Conservation (phyloP, 2,113 vertebrate species). For the Macroglossus sobrinus region DNA sequence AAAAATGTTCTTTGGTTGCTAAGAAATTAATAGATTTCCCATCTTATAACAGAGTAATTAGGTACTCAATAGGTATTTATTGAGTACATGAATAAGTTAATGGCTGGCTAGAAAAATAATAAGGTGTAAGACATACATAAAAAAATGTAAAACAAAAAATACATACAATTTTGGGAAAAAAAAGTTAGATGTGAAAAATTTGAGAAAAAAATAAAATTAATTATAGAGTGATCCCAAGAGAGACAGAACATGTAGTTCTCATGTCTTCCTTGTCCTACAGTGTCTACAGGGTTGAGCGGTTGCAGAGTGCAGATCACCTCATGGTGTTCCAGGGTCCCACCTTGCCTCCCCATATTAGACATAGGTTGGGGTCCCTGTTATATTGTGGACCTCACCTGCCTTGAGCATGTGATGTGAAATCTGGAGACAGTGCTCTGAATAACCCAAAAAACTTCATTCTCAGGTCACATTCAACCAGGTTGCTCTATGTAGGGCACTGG, state of each 20-base stretch:
- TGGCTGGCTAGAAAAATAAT: neutral
- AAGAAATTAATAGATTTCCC: neutral
- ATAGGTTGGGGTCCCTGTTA: neutral
- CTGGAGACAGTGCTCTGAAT: neutral
- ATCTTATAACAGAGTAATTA: neutral
- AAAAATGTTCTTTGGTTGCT: neutral
- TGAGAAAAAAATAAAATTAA: neutral
- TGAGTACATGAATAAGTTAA: neutral
- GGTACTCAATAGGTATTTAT: neutral
- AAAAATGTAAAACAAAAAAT: neutral
- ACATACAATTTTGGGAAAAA: neutral
- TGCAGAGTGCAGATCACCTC: neutral
- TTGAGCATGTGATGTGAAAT: neutral
- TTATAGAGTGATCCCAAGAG: neutral
- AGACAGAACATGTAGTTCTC: neutral
- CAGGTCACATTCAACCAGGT: neutral
- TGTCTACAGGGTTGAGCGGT: neutral
- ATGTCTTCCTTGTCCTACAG: fast-evolving
- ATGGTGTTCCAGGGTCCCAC: neutral
- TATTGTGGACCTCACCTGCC: neutral
- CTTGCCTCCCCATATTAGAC: neutral
- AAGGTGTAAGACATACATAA: neutral
- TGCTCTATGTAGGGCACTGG: neutral
- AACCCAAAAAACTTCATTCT: neutral
- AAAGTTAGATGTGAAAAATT: neutral